Evolutionary conservation across 2,797 vertebrate genomes (phyloP).

Genomic region (Dromococcyx pavoninus): DNA sequence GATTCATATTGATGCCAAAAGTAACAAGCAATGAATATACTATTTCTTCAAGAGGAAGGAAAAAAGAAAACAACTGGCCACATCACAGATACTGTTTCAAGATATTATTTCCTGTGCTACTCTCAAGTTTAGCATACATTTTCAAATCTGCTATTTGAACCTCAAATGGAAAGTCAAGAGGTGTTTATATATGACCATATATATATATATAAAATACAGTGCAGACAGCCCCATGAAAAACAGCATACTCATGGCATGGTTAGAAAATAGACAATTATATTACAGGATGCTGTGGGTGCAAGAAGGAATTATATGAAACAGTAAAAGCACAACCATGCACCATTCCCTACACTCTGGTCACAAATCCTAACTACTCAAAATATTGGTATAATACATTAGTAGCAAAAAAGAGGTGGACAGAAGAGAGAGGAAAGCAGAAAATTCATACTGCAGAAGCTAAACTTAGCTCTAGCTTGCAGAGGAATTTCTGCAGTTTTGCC

Average conservation of each 20-base stretch:
- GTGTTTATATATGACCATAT: neutral
- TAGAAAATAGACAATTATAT: neutral
- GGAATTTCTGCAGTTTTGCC: neutral
- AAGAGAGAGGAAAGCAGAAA: neutral
- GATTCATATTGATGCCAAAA: neutral
- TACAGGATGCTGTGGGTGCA: neutral
- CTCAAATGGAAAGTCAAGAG: neutral
- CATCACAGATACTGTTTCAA: neutral
- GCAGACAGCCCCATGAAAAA: neutral
- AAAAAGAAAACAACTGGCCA: neutral
- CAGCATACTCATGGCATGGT: neutral
- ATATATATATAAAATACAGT: neutral
- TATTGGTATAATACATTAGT: neutral
- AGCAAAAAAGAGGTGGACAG: neutral
- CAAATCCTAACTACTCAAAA: neutral
- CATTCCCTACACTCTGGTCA: neutral
- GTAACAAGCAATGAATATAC: neutral
- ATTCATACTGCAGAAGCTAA: neutral
- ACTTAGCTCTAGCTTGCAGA: neutral
- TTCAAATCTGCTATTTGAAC: neutral
- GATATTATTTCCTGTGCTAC: neutral
- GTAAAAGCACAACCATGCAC: neutral
- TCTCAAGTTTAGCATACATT: neutral
- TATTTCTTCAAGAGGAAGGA: neutral
- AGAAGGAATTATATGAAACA: neutral